phyloP scores from a whole-genome alignment of 2,888 invertebrate genomes.

The Cremastinae sp. region DNA sequence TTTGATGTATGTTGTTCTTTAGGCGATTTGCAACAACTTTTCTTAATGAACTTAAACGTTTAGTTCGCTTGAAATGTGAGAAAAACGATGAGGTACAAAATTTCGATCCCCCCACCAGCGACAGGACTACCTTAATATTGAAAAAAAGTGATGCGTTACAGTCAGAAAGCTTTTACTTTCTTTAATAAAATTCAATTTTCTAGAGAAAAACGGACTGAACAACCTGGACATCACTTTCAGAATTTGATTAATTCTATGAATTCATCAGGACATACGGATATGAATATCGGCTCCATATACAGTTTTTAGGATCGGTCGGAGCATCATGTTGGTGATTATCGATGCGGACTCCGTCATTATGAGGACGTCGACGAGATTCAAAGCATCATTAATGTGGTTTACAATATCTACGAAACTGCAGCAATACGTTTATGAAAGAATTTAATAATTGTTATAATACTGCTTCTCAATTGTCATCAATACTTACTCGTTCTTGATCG shows the following conservation, averaged over 20 bases:
- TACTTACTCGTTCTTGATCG: conserved; percentile 89
- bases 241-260: too few species aligned
- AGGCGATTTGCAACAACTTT: too few species aligned
- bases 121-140: too few species aligned
- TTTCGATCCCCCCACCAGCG: too few species aligned
- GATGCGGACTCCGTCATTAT: conserved; percentile 98
- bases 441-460: neutral
- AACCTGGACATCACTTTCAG: too few species aligned
- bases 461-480: neutral
- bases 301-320: conserved; percentile 89
- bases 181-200: too few species aligned
- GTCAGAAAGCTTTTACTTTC: too few species aligned
- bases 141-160: too few species aligned
- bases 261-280: conserved; percentile 85
- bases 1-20: too few species aligned
- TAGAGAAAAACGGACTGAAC: conserved; percentile 22
- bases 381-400: conserved; percentile 82
- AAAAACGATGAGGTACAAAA: too few species aligned
- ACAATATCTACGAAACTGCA: conserved; percentile 84
- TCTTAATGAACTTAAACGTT: too few species aligned
- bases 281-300: conserved; percentile 91
- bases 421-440: conserved; percentile 62
- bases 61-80: too few species aligned
- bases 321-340: conserved; percentile 97
- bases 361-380: conserved; percentile 86